These are phyloP conservation scores for Atlantisia rogersi DNA, from an alignment of 2,113 vertebrate genomes.

Conservation along the genomic window DNA sequence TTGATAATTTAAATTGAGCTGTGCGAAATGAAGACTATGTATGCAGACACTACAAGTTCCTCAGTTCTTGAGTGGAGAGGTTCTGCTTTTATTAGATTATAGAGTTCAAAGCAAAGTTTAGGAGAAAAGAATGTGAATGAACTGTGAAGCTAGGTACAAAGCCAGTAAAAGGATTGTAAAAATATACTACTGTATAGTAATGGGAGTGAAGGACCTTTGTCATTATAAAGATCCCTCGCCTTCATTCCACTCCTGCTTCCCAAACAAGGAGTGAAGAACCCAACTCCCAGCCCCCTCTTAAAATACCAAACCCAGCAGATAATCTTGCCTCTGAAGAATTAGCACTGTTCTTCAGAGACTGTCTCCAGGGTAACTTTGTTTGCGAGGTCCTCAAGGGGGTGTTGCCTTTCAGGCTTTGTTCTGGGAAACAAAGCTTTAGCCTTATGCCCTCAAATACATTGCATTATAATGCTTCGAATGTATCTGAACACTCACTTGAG, in stretches of 20 bases:
- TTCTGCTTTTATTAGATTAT: not conserved
- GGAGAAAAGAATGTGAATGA: not conserved
- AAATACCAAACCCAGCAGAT: not conserved
- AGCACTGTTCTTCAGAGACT: not conserved
- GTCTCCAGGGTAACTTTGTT: constrained; percentile 31
- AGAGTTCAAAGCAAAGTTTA: not conserved
- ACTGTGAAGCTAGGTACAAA: not conserved
- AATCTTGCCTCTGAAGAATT: not conserved
- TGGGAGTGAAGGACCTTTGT: not conserved
- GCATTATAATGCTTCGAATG: not conserved
- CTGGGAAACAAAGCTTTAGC: constrained; percentile 1
- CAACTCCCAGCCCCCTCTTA: not conserved
- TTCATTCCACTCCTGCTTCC: not conserved
- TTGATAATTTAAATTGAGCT: not conserved
- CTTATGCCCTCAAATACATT: not conserved
- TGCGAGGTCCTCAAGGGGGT: not conserved
- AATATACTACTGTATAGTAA: not conserved
- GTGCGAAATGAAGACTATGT: not conserved
- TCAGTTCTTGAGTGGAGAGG: not conserved
- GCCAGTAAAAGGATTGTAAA: not conserved
- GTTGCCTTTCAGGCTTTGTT: not conserved
- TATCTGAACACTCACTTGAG: not conserved
- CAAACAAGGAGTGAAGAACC: not conserved
- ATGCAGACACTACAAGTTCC: not conserved
- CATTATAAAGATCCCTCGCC: not conserved